Evolutionary conservation across 2,888 invertebrate species (phyloP), one percentile per base, ranked within the genome.

Genomic region (Ariolimax columbianus): DNA sequence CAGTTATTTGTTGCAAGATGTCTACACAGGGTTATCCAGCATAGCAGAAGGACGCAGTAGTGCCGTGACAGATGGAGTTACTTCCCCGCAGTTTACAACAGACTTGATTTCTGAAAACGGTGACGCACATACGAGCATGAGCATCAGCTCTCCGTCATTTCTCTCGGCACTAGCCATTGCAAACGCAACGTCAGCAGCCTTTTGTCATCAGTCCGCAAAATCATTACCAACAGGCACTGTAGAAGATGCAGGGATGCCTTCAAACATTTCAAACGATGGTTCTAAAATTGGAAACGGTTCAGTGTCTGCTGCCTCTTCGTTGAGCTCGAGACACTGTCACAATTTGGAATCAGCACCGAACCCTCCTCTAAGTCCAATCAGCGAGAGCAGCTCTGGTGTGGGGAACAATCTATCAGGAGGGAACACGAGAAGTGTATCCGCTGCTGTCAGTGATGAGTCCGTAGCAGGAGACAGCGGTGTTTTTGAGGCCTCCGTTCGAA

Each of bases 361-460:
- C 87, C 92, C 93, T 73, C 93, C 93, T 36, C 89, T 94, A 77
- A 94, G 93, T 90, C 94, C 93, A 47, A 94, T 94, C 83, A 94
- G 93, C 91, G 94, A 94, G 89, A 93, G 92, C 86, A 93, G 93
- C 89, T 93, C 93, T 26, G 93, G 93, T 17, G 93, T 93, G 80
- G 91, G 93, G 83, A 92, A 93, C 88, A 93, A 92, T 88, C 86
- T 92, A 72, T 93, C 93, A 9, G 92, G 92, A n/a, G 93, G 91
- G 40, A 93, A 92, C 89, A 93, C 93, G 23, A 89, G 93, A 36
- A 93, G 93, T 90, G 98, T 98, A 75, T 98, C 98, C 36, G 98
- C 98, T 66, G 98, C 98, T 59, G 98, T 98, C 33, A 98, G 98
- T 94, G 98, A 98, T 94, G 99, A 99, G 94, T 98, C 98, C 75